phyloP scores from a whole-genome alignment of 2,888 invertebrate genomes.

The Parnassius apollo region DNA sequence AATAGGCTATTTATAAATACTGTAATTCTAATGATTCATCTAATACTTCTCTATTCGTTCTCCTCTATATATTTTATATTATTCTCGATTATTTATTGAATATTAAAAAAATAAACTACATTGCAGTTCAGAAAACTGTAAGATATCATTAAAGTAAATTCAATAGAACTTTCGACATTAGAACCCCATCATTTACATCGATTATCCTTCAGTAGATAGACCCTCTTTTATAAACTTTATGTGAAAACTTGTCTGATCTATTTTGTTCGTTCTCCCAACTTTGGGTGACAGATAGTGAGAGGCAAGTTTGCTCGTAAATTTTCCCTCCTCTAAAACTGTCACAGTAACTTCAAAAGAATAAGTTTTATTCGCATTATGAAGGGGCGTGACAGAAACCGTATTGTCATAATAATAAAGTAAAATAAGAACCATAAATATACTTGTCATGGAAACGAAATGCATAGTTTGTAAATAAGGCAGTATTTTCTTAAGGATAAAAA shows the following conservation, averaged over 20 bases:
- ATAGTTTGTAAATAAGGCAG: too few relatives aligned
- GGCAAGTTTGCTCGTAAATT: conserved; percentile 69
- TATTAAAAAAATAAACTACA: background rate
- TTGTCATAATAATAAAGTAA: conserved; percentile 26
- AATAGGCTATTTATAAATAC: too few relatives aligned
- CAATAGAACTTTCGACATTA: conserved; percentile 19
- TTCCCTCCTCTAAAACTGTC: conserved; percentile 64
- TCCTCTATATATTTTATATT: too few relatives aligned
- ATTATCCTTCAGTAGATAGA: conserved; percentile 37
- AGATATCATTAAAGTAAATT: conserved; percentile 18
- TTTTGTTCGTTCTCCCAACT: conserved; percentile 61
- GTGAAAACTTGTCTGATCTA: conserved; percentile 63
- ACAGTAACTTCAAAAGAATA: conserved; percentile 63
- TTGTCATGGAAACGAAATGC: conserved; percentile 3
- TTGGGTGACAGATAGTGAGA: conserved; percentile 66
- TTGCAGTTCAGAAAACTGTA: conserved; percentile 8
- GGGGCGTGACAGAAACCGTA: conserved; percentile 37
- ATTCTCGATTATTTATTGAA: too few relatives aligned
- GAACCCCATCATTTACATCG: conserved; percentile 32
- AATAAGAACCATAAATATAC: conserved; percentile 5
- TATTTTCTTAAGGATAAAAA: too few relatives aligned
- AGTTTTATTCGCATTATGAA: conserved; percentile 53
- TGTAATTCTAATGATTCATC: too few relatives aligned
- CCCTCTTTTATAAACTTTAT: conserved; percentile 42
- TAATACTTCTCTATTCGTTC: too few relatives aligned